Conservation (phyloP, 1,140 invertebrate species). For the Antheraea mylitta region DNA sequence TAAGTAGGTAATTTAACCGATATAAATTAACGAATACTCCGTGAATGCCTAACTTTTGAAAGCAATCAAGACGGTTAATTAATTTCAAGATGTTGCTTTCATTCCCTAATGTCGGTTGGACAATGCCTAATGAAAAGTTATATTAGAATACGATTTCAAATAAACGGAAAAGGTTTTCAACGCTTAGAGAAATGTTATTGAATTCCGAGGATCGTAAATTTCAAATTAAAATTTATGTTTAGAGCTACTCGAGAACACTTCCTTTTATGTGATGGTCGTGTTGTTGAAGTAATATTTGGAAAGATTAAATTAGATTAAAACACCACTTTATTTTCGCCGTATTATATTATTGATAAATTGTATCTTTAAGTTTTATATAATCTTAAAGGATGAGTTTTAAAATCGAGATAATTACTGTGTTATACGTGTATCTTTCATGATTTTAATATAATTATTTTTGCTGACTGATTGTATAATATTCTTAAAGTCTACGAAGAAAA, state of each 20-base stretch:
- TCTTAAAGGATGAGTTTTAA: too few relatives aligned
- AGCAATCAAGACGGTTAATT: conserved; percentile 6
- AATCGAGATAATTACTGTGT: too few relatives aligned
- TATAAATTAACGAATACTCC: background rate
- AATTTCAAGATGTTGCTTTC: conserved; percentile 7
- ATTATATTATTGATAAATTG: too few relatives aligned
- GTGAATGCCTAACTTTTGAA: conserved; percentile 5
- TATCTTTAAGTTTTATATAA: too few relatives aligned
- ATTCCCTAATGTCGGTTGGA: conserved; percentile 23
- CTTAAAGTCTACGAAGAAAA: too few relatives aligned
- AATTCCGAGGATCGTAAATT: conserved; percentile 44
- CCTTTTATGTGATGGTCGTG: conserved; percentile 16
- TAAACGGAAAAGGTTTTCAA: conserved; percentile 52
- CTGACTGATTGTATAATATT: too few relatives aligned
- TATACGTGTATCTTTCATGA: too few relatives aligned
- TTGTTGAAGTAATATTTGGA: background rate
- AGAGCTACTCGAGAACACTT: conserved; percentile 25
- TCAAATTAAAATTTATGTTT: conserved; percentile 30
- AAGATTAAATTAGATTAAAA: too few relatives aligned
- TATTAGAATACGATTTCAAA: conserved; percentile 52
- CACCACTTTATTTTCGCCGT: too few relatives aligned
- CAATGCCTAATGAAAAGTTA: conserved; percentile 39
- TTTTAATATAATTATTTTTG: too few relatives aligned
- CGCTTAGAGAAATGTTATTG: conserved; percentile 54
- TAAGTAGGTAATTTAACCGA: conserved; percentile 22